Evolutionary conservation across 1,140 invertebrate genomes (phyloP).

Genomic region (Uloborus diversus): DNA sequence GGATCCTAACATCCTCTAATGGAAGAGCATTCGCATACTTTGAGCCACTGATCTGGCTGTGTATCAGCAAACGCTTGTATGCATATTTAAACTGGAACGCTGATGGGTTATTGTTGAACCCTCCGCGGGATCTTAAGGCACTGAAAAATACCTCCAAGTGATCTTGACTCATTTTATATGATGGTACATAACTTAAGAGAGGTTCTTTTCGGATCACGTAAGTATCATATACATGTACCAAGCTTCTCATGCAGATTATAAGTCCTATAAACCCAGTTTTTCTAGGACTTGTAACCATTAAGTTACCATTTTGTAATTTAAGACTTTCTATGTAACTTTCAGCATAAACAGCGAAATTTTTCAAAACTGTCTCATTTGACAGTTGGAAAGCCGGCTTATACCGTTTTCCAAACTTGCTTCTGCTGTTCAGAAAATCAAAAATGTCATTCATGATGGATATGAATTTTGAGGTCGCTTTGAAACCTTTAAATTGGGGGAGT

Average conservation of each 20-base stretch:
- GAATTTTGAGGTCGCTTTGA: background rate
- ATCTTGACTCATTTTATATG: slow-evolving; percentile 65
- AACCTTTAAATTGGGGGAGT: background rate
- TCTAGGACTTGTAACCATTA: background rate
- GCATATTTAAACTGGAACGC: slow-evolving; percentile 61
- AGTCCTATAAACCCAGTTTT: slow-evolving; percentile 53
- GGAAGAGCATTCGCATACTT: slow-evolving; percentile 1
- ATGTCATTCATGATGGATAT: background rate
- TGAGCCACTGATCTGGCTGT: background rate
- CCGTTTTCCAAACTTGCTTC: background rate
- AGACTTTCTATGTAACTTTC: background rate
- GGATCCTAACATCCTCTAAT: background rate
- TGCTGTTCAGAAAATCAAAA: slow-evolving; percentile 13
- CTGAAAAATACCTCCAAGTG: slow-evolving; percentile 66
- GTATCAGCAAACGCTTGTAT: slow-evolving; percentile 33
- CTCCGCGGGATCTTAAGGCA: slow-evolving; percentile 61
- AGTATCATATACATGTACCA: background rate
- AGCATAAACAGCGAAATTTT: background rate
- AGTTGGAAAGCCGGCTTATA: background rate
- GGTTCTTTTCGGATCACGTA: background rate
- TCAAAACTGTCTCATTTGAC: slow-evolving; percentile 57
- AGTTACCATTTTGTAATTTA: background rate
- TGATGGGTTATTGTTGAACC: slow-evolving; percentile 65
- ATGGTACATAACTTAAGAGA: slow-evolving; percentile 36
- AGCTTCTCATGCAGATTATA: slow-evolving; percentile 15